Conservation (phyloP, 2,797 vertebrate genomes). For the Heliangelus exortis region DNA sequence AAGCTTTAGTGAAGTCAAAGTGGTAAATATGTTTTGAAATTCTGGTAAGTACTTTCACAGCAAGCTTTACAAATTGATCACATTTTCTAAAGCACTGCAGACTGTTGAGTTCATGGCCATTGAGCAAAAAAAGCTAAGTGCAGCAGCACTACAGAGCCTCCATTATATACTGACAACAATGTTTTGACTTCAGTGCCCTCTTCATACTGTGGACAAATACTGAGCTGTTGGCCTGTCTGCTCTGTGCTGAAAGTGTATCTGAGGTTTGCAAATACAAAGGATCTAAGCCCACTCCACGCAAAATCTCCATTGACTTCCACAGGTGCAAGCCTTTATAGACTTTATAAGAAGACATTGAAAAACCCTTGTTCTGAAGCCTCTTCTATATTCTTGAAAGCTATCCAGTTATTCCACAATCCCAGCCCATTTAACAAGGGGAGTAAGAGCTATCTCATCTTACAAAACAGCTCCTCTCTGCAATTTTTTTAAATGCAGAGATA, state of each 20-base stretch:
- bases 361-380: fast-evolving
- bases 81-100: conserved; percentile 18
- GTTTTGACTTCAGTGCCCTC: conserved; percentile 36
- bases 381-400: not conserved
- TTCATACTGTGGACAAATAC: conserved; percentile 29
- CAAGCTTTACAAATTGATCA: conserved; percentile 31
- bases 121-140: conserved; percentile 25
- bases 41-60: conserved; percentile 25
- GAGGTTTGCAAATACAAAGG: conserved; percentile 32
- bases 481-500: not conserved
- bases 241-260: not conserved
- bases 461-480: not conserved
- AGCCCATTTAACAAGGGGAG: not conserved
- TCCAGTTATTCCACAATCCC: not conserved
- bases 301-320: conserved; percentile 6
- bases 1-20: not conserved
- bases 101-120: not conserved
- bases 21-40: conserved; percentile 17
- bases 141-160: not conserved
- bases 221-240: conserved; percentile 9
- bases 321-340: not conserved
- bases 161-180: not conserved
- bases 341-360: not conserved
- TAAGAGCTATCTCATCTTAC: not conserved
- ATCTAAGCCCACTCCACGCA: not conserved